A percentile compares a stretch with the other conserved stretches of the same genome.
Evolutionary conservation across 2,797 vertebrate genomes (phyloP).

Genomic region (Babyrousa celebensis): DNA sequence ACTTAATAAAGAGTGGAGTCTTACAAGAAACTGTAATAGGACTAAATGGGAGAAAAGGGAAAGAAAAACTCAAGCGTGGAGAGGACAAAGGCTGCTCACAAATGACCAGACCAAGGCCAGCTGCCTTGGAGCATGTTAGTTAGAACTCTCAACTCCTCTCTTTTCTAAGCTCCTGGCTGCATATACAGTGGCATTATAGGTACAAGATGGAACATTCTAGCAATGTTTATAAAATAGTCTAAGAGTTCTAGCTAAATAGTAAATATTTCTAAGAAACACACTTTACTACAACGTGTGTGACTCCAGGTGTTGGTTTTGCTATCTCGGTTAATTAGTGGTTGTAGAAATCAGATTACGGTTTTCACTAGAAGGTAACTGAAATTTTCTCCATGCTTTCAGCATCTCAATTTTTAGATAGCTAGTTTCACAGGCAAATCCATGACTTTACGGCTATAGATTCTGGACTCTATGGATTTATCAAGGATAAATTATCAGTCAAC

Average conservation of each 20-base stretch:
- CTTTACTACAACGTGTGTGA: neutral
- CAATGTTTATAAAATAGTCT: neutral
- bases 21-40: slow-evolving; percentile 49
- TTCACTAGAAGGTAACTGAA: slow-evolving; percentile 38
- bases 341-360: slow-evolving; percentile 6
- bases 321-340: neutral
- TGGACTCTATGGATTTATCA: slow-evolving; percentile 2
- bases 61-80: neutral
- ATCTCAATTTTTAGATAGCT: slow-evolving; percentile 44
- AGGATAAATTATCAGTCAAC: slow-evolving; percentile 47
- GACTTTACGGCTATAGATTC: neutral
- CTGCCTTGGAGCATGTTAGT: neutral
- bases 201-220: neutral
- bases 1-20: slow-evolving; percentile 32
- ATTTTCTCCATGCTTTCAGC: slow-evolving; percentile 43
- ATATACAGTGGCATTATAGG: neutral
- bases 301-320: neutral
- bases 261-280: neutral
- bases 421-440: slow-evolving; percentile 31
- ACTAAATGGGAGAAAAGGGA: slow-evolving; percentile 45
- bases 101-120: slow-evolving; percentile 7
- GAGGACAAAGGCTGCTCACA: slow-evolving; percentile 3
- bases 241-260: neutral
- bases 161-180: slow-evolving; percentile 6
- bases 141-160: neutral